Conservation (phyloP, 2,113 vertebrate species). For the Alethe diademata region DNA sequence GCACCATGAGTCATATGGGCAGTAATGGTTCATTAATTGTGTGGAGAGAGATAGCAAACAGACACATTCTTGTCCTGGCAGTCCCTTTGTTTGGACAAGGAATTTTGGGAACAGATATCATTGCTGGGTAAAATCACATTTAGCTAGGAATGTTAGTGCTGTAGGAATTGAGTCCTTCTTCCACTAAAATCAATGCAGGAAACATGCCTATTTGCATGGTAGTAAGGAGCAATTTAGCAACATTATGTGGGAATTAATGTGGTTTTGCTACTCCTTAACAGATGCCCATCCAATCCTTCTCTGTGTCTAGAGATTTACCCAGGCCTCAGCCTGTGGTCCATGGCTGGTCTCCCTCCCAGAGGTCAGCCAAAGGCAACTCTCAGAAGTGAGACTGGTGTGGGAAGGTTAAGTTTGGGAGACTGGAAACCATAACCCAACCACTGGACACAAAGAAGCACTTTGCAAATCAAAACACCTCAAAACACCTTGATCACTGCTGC, state of each 20-base stretch:
- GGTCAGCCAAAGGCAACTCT: background rate
- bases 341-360: background rate
- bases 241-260: background rate
- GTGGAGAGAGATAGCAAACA: background rate
- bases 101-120: background rate
- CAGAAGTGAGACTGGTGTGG: background rate
- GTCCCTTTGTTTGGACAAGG: background rate
- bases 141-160: background rate
- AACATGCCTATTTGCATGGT: background rate
- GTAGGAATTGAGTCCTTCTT: background rate
- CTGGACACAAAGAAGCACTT: background rate
- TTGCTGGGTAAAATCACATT: background rate
- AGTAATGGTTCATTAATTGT: background rate
- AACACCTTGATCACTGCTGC: background rate
- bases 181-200: background rate
- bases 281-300: background rate
- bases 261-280: background rate
- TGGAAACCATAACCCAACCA: background rate
- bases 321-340: background rate
- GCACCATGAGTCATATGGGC: background rate
- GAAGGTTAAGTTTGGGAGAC: background rate
- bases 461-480: background rate
- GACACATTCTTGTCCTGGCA: background rate
- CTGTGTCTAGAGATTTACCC: background rate
- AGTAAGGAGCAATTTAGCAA: background rate